Base-by-base conservation (phyloP, 2,888 invertebrate species). In the Caenorhabditis doughertyi region DNA sequence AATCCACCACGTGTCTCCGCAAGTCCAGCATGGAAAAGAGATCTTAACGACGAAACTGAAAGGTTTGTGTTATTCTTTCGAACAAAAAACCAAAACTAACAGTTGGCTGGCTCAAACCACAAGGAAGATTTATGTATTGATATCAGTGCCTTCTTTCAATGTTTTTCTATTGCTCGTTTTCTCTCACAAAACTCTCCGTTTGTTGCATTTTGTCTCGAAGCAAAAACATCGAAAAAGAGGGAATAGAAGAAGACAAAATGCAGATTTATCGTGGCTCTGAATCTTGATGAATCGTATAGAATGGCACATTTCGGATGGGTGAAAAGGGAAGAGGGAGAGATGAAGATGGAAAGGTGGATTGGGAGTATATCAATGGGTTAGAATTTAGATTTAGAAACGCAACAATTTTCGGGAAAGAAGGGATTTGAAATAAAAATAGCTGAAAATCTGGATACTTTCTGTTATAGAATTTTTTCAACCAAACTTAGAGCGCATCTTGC, bases 271-370 rank as follows among this genome's bases (percentile, higher is more conserved):
- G 74, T 42, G 47, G 53, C 65, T 58, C 32, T 67, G 67, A 76
- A 76, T 76, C 74, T 76, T 65, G 74, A 65, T 62, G 62, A 73
- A 73, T 73, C 64, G 62, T 53, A 51, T 42, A 42, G 62, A 51
- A 18, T 35, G 35, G 39, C 64, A 32, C 44, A 25, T 55, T 56
- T 70, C 32, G 5, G 23, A 39, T 39, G 39, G 39, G 32, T n/a
- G 64, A 27, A 25, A 29, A 44, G 21, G 27, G 25, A 27, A 44
- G 35, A 21, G 53, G 55, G 23, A 29, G 27, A 39, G 51, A 68
- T 18, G 67, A 67, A 56, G 74, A 74, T 65, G 74, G 65, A 65
- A 74, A 74, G 64, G 65, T 64, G 74, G 42, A 56, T 55, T 60
- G 72, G 72, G 72, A 72, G 51, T 67, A 55, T 18, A n/a, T 13